Base-by-base conservation (phyloP, 2,888 invertebrate genomes). In the Sphaerophoria rueppellii region DNA sequence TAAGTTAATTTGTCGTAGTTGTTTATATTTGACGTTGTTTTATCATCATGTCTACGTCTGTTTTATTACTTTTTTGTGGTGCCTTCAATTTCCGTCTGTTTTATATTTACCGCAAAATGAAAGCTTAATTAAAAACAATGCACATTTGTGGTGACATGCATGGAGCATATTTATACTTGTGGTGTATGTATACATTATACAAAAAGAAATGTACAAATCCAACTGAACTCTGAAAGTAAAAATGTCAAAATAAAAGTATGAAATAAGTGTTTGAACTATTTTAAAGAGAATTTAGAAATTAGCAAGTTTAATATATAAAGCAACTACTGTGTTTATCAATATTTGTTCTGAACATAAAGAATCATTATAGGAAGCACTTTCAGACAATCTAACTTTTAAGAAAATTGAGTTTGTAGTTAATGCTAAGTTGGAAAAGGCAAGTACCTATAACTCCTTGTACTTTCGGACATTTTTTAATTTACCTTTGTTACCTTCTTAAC, bases 91-190 rank as follows among this genome's bases (percentile, higher is more conserved):
- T 85, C 81, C 85, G 85, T 85, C 67, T 81, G 85, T 81, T 85
- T 85, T 76, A 81, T 73, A 85, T 85, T 85, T 81, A 85, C 85
- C 85, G 54, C 85, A 85, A 77, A 85, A 73, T 85, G 81, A 85
- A 85, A 85, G 85, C 85, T 85, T 85, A 85, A 85, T 85, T 85
- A 85, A 85, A 85, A 85, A 77, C 85, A 85, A 85, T 85, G 76
- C 85, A 65, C 65, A 81, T 85, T 85, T 85, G 85, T 57, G 85
- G 85, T 85, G 81, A 77, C 81, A 77, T 77, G 70, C 12, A 76
- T 58, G 61, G 54, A 54, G 40, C 32, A 67, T 24, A 24, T 24
- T 24, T 67, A 32, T 35, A 16, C 50, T 7, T 61, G 32, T 34
- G 46, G 35, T 65, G 11, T 63, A 4, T 35, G 35, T 4, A 34